These are phyloP conservation scores for Ryuthela nishihirai DNA, from an alignment of 2,888 invertebrate species.

Conservation along the genomic window DNA sequence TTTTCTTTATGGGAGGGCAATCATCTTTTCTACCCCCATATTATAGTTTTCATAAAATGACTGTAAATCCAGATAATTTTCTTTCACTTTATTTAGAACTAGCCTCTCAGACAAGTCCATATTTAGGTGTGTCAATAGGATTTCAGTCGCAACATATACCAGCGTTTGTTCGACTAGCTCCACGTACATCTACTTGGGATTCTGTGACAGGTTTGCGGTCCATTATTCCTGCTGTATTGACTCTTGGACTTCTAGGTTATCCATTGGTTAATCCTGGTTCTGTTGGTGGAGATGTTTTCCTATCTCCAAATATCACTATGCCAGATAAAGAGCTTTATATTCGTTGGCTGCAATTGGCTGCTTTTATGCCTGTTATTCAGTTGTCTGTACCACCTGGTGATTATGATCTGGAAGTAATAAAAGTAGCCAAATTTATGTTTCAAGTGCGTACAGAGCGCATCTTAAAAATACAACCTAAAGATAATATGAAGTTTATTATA, in stretches of 20 bases:
- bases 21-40: constrained; percentile 83
- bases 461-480: constrained; percentile 58
- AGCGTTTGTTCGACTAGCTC: constrained; percentile 78
- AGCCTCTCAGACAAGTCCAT: constrained; percentile 52
- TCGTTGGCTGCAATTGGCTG: constrained; percentile 84
- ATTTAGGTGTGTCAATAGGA: constrained; percentile 77
- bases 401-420: constrained; percentile 65
- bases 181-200: constrained; percentile 83
- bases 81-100: constrained; percentile 54
- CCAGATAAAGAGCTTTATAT: constrained; percentile 80
- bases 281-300: constrained; percentile 72
- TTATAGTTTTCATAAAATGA: constrained; percentile 63
- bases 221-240: constrained; percentile 80
- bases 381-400: constrained; percentile 86
- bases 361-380: constrained; percentile 86
- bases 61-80: constrained; percentile 78
- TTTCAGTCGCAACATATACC: constrained; percentile 76
- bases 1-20: constrained; percentile 76
- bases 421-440: constrained; percentile 52
- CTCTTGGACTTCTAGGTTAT: constrained; percentile 85
- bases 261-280: constrained; percentile 91
- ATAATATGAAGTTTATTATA: constrained; percentile 65
- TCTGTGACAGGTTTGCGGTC: constrained; percentile 61
- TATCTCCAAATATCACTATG: constrained; percentile 49
- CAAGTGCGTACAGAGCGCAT: constrained; percentile 60